Evolutionary conservation across 2,113 vertebrate species (phyloP), one percentile per base, ranked within the genome.

Genomic region (Neolamprologus modestus): DNA sequence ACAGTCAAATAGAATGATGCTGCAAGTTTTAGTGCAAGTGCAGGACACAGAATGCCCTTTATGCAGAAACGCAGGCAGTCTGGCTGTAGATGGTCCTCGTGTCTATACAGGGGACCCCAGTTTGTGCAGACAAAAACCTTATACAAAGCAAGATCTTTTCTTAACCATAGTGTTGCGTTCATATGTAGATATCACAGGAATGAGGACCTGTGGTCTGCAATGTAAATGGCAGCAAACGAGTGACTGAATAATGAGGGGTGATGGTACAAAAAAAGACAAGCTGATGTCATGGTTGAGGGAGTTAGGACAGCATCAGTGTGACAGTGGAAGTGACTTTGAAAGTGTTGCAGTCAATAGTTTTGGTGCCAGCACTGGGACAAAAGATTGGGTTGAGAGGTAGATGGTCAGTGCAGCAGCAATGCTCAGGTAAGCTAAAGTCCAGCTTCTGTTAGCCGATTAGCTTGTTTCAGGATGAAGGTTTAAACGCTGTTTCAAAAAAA

Each of bases 251-350:
- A 28, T 5, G 31, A 68, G 35, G 7, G 63, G n/a, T 24, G 66
- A 45, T 26, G 9, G 37, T 45, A 28, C 12, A 28, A 19, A 19
- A 40, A 54, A 59, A 63, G 19, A 31, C 12, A 68, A 82, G 59
- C 47, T 45, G 37, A 33, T 84, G 59, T 80, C 28, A n/a, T n/a
- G 42, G 35, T 54, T 11, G 17, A 19, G 13, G 33, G 19, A 37
- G 42, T 12, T 28, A 28, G 71, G 78, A n/a, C 50, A 59, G 57
- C 13, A 78, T 76, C 19, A 5, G 28, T 81, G 10, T 88, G 91
- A 92, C 90, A 86, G 66, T 84, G 84, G 86, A 90, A 93, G 94
- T 95, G 94, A 93, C 95, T 94, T 95, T 95, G 88, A 93, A 90
- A 93, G 71, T 91, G 91, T 94, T 93, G 93, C 90, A 91, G 92